phyloP scores from a whole-genome alignment of 1,140 invertebrate species.

The Apis laboriosa region DNA sequence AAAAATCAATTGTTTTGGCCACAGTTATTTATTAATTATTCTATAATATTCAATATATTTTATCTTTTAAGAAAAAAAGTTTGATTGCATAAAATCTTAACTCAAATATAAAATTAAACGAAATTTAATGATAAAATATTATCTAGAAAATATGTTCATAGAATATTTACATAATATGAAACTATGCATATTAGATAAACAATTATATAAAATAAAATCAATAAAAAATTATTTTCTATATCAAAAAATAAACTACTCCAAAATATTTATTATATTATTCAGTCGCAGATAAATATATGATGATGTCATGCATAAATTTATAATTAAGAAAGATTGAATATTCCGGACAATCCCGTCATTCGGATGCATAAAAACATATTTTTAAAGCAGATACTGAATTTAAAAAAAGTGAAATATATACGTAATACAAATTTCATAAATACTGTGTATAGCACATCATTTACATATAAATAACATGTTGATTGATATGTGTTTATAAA shows the following conservation, averaged over 20 bases:
- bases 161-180: neutral
- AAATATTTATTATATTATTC: neutral
- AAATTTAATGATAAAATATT: neutral
- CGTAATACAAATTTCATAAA: neutral
- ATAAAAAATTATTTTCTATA: too few relatives aligned
- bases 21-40: too few relatives aligned
- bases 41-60: too few relatives aligned
- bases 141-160: neutral
- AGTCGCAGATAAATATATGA: neutral
- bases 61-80: too few relatives aligned
- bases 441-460: neutral
- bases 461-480: neutral
- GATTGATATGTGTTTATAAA: neutral
- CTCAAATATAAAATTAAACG: too few relatives aligned
- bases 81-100: too few relatives aligned
- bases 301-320: neutral
- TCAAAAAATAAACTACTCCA: neutral
- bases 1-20: too few relatives aligned
- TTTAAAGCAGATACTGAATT: neutral
- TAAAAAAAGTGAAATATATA: neutral
- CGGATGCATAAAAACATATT: neutral
- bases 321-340: neutral
- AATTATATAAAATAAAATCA: too few relatives aligned
- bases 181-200: neutral
- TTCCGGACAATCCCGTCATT: too few relatives aligned